Conservation (phyloP, 2,113 vertebrate genomes). For the Mormyrus lacerda region DNA sequence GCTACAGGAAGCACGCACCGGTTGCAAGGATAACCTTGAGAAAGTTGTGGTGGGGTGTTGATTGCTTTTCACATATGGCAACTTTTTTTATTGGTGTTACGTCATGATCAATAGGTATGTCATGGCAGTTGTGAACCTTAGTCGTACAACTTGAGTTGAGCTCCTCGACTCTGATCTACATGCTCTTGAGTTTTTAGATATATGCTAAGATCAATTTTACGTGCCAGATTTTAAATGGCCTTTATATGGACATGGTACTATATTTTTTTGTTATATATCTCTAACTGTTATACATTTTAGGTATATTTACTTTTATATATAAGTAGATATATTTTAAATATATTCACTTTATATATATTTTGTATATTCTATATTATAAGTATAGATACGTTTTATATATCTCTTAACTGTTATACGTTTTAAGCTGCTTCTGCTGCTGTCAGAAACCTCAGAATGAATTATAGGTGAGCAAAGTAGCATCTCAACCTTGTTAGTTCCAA, state of each 20-base stretch:
- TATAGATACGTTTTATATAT: no score
- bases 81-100: slow-evolving; percentile 29
- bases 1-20: slow-evolving; percentile 26
- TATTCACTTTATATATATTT: no score
- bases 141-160: slow-evolving; percentile 7
- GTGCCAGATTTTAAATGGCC: neutral
- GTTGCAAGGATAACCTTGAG: slow-evolving; percentile 35
- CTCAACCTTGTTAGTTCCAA: no score
- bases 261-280: neutral
- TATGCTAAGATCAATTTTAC: neutral
- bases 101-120: slow-evolving; percentile 10
- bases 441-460: no score
- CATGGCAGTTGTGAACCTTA: neutral
- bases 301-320: no score
- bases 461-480: no score
- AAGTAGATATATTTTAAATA: no score
- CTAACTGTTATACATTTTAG: neutral
- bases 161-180: neutral
- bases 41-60: slow-evolving; percentile 16
- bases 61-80: slow-evolving; percentile 35
- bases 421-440: no score
- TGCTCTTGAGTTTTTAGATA: neutral
- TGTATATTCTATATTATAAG: no score
- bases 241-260: neutral
- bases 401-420: no score